Evolutionary conservation across 1,140 invertebrate genomes (phyloP), one percentile per base, ranked within the genome.

Genomic region (Orchesella cincta): DNA sequence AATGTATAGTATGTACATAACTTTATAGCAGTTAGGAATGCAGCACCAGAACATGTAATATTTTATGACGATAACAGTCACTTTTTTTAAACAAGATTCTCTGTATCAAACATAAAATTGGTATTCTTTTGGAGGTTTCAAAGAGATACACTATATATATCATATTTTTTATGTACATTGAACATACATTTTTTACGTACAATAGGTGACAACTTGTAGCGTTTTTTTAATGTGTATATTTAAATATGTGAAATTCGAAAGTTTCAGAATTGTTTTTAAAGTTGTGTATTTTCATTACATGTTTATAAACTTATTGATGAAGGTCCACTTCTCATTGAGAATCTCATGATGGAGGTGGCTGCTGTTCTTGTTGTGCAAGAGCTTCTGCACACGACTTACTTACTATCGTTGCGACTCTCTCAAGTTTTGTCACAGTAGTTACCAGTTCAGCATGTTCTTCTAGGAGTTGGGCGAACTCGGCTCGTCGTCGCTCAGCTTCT

Each of bases 381-480:
- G 62, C 62, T 16, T 67, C 62, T 31, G 26, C 62, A 67, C 62
- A 67, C 5, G 26, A 31, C 31, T 31, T 67, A 31, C 26, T 31
- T 33, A 67, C 62, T 31, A 67, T 67, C 8, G 23, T 16, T n/a
- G 26, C 31, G 33, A 67, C 62, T 31, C 35, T 33, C 26, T 77
- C 76, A 57, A 77, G 70, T 57, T 71, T 70, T 73, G 46, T 70
- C 52, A 77, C 76, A 52, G 76, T 73, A 33, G 51, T 71, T 46
- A 87, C 86, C 34, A 88, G 84, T 76, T 88, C 86, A 18, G 86
- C 86, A 76, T 88, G 87, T 77, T 88, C 87, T 74, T 88, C 87
- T 20, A 88, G 82, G 3, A 88, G 80, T 72, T 85, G 82, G 26
- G 87, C 87, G 77, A 88, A 88, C 76, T 88, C 87, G 35, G 83